These are phyloP conservation scores for Cecidostiba fungosa DNA, from an alignment of 2,888 invertebrate species.

Conservation along the genomic window DNA sequence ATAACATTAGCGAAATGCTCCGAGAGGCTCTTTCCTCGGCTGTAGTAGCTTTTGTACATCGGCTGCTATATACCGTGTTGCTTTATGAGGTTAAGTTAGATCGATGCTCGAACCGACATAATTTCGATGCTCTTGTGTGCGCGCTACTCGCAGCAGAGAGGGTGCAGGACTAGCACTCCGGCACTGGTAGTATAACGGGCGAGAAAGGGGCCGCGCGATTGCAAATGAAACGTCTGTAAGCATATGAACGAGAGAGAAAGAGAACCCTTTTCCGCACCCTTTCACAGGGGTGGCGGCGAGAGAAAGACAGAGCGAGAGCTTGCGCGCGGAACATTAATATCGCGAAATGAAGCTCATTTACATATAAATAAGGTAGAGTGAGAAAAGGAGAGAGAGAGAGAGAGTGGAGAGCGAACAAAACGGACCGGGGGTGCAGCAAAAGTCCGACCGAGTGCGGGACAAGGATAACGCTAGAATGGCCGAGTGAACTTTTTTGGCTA, in stretches of 20 bases:
- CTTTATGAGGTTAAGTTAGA: conserved; percentile 44
- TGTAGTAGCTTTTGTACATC: background rate
- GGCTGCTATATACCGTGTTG: background rate
- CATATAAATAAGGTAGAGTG: conserved; percentile 90
- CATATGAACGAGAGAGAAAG: conserved; percentile 74
- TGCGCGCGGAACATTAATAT: conserved; percentile 87
- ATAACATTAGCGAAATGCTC: too few species aligned
- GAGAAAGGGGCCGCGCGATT: conserved; percentile 29
- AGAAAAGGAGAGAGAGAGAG: conserved; percentile 70
- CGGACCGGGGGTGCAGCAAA: background rate
- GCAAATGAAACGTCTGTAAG: conserved; percentile 74
- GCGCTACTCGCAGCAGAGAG: background rate
- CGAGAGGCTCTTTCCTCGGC: too few species aligned
- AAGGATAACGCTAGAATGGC: conserved; percentile 64
- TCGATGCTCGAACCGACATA: conserved; percentile 54
- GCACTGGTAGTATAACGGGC: background rate
- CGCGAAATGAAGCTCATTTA: conserved; percentile 95
- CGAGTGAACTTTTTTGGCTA: conserved; percentile 25
- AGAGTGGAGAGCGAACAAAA: conserved; percentile 56
- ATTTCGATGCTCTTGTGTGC: conserved; percentile 20
- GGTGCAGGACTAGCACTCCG: conserved; percentile 25
- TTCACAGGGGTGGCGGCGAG: conserved; percentile 56
- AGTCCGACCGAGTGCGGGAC: background rate
- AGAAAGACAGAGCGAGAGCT: conserved; percentile 66
- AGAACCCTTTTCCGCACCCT: conserved; percentile 74